These are phyloP conservation scores for Cetonia aurata DNA, from an alignment of 2,888 invertebrate genomes.

Conservation along the genomic window DNA sequence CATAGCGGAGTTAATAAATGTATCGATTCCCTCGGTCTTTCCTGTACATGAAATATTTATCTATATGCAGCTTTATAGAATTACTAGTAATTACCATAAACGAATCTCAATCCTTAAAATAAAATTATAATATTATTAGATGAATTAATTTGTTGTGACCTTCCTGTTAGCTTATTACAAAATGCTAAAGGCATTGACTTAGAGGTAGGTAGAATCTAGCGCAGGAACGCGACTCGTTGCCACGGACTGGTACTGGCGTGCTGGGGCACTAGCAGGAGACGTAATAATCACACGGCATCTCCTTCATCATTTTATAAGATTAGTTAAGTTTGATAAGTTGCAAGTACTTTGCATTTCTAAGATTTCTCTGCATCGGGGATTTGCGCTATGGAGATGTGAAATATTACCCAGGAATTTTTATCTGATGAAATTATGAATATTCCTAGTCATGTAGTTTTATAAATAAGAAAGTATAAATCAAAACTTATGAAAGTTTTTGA, in stretches of 20 bases:
- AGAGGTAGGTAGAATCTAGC: neutral
- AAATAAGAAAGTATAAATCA: no score
- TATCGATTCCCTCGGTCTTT: constrained; percentile 4
- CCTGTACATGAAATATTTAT: neutral
- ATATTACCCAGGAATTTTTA: constrained; percentile 14
- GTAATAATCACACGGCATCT: constrained; percentile 45
- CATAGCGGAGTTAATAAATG: constrained; percentile 21
- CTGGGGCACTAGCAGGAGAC: constrained; percentile 42
- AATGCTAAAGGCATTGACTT: no score
- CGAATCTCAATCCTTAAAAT: no score
- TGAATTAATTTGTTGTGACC: no score
- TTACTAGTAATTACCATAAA: no score
- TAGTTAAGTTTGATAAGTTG: constrained; percentile 47
- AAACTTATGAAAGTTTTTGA: no score
- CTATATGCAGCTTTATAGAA: neutral
- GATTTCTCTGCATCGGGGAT: constrained; percentile 30
- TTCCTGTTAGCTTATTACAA: no score
- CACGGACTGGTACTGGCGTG: constrained; percentile 47
- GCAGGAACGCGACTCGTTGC: neutral
- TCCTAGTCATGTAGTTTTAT: no score
- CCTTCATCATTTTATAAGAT: constrained; percentile 50
- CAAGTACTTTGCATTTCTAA: constrained; percentile 43
- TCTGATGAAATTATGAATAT: no score
- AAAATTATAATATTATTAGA: no score
- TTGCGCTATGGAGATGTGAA: constrained; percentile 25